Evolutionary conservation across 2,113 vertebrate genomes (phyloP).

Genomic region (Petrocephalus microphthalmus): DNA sequence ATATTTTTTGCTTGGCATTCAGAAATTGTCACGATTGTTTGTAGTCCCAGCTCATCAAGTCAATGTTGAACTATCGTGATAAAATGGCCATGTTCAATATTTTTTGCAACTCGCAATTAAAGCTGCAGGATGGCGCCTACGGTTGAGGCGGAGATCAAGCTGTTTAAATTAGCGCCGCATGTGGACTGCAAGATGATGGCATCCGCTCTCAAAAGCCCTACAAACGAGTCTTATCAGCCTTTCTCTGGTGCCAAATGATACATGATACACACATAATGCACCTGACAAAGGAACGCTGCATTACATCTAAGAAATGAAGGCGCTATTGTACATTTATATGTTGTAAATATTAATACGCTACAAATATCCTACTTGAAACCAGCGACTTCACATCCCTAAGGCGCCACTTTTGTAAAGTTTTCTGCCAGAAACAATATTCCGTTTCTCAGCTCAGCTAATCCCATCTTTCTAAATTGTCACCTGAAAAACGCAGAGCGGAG

Average conservation of each 20-base stretch:
- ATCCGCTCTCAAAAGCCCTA: background rate
- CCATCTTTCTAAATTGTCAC: background rate
- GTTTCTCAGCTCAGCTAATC: slow-evolving; percentile 12
- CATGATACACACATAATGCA: background rate
- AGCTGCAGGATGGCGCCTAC: background rate
- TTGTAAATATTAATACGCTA: slow-evolving; percentile 40
- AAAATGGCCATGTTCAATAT: background rate
- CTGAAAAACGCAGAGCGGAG: background rate
- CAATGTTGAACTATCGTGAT: background rate
- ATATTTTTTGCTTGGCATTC: background rate
- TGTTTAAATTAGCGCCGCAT: background rate
- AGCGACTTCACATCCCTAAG: slow-evolving; percentile 29
- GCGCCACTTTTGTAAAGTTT: slow-evolving; percentile 13
- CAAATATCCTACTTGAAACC: slow-evolving; percentile 36
- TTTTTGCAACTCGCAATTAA: background rate
- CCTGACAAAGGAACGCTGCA: background rate
- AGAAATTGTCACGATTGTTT: background rate
- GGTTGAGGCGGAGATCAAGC: background rate
- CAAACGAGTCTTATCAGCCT: background rate
- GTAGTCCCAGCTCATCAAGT: background rate
- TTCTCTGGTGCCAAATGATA: background rate
- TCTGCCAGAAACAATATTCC: background rate
- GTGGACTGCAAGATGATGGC: background rate
- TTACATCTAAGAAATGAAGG: background rate
- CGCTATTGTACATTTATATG: background rate